These are phyloP conservation scores for Drosophila kanapiae DNA, from an alignment of 1,140 invertebrate genomes.

Conservation along the genomic window DNA sequence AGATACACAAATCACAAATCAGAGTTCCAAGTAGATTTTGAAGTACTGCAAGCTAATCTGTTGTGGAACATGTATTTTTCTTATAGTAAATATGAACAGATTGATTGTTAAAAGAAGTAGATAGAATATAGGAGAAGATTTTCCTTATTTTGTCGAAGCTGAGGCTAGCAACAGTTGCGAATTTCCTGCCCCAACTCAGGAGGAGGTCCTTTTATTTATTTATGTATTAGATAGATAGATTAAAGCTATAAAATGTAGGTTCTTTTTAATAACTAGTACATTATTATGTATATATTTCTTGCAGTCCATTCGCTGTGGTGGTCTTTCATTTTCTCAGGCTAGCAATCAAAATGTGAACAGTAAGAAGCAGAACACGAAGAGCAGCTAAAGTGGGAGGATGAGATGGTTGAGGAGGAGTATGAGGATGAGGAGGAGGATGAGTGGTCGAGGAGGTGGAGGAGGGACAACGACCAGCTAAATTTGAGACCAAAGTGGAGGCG, in stretches of 20 bases:
- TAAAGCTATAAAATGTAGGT: not conserved
- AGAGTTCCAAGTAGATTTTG: not conserved
- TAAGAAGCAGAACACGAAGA: slow-evolving; percentile 12
- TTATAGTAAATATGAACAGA: not conserved
- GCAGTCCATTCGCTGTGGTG: slow-evolving; percentile 31
- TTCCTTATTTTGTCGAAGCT: not conserved
- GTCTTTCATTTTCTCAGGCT: slow-evolving; percentile 73
- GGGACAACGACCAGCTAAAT: slow-evolving; percentile 57
- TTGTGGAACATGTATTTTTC: too few species aligned
- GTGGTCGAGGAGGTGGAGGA: not conserved
- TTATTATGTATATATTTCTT: not conserved
- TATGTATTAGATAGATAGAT: too few species aligned
- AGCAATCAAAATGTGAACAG: slow-evolving; percentile 61
- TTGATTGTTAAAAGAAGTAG: not conserved
- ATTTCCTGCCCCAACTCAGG: not conserved
- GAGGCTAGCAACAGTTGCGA: not conserved
- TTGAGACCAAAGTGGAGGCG: slow-evolving; percentile 73
- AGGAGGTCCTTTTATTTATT: not conserved
- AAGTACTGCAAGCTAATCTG: not conserved
- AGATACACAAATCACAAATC: not conserved
- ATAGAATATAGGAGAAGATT: not conserved
- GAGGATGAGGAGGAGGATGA: not conserved
- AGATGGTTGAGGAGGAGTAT: not conserved
- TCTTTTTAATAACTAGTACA: not conserved
- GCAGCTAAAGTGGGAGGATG: slow-evolving; percentile 1